Percentiles rank a stretch among this genome's conserved stretches.
Evolutionary conservation across 2,797 vertebrate genomes (phyloP).

Genomic region (Adelosebastes latens): DNA sequence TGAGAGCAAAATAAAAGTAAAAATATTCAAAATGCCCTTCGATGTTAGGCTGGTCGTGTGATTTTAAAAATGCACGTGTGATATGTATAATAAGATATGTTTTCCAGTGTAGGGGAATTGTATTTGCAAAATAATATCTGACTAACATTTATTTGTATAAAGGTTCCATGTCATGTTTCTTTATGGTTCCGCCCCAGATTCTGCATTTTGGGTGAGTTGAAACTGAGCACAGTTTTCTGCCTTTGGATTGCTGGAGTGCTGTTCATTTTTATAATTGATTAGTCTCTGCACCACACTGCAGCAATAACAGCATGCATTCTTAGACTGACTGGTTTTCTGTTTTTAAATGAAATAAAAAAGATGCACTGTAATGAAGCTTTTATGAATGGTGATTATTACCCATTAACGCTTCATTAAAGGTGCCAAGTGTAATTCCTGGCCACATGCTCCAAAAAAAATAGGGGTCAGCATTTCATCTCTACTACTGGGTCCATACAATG

Average conservation of each 20-base stretch:
- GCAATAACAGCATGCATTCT: not conserved
- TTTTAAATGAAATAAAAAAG: constrained; percentile 2
- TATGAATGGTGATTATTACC: constrained; percentile 5
- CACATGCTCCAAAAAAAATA: not conserved
- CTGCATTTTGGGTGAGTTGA: not conserved
- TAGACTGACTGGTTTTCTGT: not conserved
- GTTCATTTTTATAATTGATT: constrained; percentile 21
- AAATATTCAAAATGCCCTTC: not conserved
- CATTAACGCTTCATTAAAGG: constrained; percentile 14
- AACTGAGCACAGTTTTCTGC: not conserved
- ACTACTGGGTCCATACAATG: too few species aligned
- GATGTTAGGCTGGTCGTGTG: not conserved
- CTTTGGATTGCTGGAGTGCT: not conserved
- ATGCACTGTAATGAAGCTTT: constrained; percentile 1
- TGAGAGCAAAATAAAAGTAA: not conserved
- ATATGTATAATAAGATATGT: not conserved
- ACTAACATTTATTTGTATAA: not conserved
- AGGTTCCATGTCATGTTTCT: not conserved
- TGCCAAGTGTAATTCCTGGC: not conserved
- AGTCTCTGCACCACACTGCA: constrained; percentile 1
- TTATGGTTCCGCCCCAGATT: not conserved
- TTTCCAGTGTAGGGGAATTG: not conserved
- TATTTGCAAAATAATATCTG: not conserved
- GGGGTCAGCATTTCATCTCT: not conserved
- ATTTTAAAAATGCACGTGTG: not conserved